Percentiles rank a stretch among this genome's conserved stretches.
These are phyloP conservation scores for Dioctria rufipes DNA, from an alignment of 2,888 invertebrate species.

Conservation along the genomic window DNA sequence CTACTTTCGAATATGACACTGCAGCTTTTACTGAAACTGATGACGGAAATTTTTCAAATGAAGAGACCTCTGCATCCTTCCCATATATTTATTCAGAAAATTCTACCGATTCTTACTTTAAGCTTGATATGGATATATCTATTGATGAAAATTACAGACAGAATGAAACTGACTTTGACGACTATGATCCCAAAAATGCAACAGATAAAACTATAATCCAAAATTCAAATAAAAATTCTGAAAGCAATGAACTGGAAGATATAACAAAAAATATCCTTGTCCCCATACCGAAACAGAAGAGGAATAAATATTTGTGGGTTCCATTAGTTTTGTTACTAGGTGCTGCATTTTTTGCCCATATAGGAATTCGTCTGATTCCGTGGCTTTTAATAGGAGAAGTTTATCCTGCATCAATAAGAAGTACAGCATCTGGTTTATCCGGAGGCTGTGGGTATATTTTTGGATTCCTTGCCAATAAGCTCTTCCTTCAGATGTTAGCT, in stretches of 20 bases:
- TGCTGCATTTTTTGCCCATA: constrained; percentile 80
- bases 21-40: background rate
- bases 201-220: background rate
- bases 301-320: constrained; percentile 77
- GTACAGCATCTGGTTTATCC: constrained; percentile 81
- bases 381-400: constrained; percentile 89
- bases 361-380: constrained; percentile 80
- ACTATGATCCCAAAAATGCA: background rate
- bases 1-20: background rate
- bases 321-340: constrained; percentile 78
- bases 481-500: constrained; percentile 78
- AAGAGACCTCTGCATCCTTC: background rate
- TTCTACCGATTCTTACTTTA: background rate
- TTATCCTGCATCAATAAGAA: constrained; percentile 79
- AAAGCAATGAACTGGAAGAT: constrained; percentile 27
- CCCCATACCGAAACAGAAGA: constrained; percentile 69
- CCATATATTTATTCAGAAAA: background rate
- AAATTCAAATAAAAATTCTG: background rate
- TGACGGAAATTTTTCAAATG: background rate
- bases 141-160: background rate
- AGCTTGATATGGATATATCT: background rate
- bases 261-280: constrained; percentile 63
- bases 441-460: constrained; percentile 84
- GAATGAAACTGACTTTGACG: constrained; percentile 19
- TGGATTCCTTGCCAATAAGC: constrained; percentile 82